Evolutionary conservation across 2,113 vertebrate species (phyloP).

Genomic region (Pelusios castaneus): DNA sequence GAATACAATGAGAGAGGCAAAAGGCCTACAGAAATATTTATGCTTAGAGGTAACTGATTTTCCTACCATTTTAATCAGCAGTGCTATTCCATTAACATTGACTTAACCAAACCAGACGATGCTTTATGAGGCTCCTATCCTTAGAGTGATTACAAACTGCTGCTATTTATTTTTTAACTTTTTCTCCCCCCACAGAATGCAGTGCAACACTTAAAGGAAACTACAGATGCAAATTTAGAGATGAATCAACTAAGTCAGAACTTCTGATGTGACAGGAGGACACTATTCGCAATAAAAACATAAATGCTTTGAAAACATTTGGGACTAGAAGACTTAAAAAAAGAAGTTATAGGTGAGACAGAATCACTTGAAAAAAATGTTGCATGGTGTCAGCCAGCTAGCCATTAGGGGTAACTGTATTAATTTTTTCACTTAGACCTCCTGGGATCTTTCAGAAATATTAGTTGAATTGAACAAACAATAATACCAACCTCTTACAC

Average conservation of each 20-base stretch:
- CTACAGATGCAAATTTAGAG: background rate
- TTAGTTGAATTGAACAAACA: background rate
- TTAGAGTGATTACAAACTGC: conserved; percentile 47
- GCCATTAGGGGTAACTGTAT: background rate
- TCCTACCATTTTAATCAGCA: conserved; percentile 47
- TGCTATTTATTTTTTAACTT: background rate
- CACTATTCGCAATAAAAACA: background rate
- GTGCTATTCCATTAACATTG: conserved; percentile 54
- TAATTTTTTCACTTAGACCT: background rate
- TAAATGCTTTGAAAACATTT: background rate
- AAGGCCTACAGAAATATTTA: background rate
- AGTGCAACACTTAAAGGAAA: background rate
- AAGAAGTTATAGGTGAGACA: background rate
- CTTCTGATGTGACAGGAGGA: background rate
- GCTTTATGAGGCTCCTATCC: background rate
- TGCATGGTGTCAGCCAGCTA: background rate
- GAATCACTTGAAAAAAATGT: background rate
- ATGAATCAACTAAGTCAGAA: background rate
- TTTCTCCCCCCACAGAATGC: background rate
- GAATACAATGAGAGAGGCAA: background rate
- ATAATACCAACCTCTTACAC: background rate
- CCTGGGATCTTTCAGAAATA: background rate
- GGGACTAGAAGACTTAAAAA: background rate
- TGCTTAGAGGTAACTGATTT: conserved; percentile 4
- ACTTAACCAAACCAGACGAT: conserved; percentile 64